Evolutionary conservation across 1,140 invertebrate genomes (phyloP), one percentile per base, ranked within the genome.

Genomic region (Eciton burchellii): DNA sequence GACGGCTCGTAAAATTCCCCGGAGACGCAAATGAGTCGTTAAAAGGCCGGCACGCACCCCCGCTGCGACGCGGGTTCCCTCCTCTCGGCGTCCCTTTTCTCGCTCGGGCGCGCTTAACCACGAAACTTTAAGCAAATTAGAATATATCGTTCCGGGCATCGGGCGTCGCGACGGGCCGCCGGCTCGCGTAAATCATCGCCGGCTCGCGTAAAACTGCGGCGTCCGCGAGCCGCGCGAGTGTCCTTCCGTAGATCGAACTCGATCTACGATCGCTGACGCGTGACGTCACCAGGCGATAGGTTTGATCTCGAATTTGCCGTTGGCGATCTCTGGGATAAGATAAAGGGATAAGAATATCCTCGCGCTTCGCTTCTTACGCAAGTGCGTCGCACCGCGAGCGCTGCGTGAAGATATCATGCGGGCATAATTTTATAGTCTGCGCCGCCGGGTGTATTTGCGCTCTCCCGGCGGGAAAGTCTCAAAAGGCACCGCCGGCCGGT

Each of bases 11-110:
- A 90, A 90, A 90, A 71, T 85, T 88, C 26, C 66, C 14, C 12
- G 29, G 41, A 45, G 89, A 90, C 89, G 86, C 88, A 90, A 90
- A 90, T 90, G 89, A 90, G 89, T 90, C 89, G 89, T 90, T 90
- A 90, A 90, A 88, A 88, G 89, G 76, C 81, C 81, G 82, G 72
- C 86, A 52, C 60, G 86, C 85, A 84, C 72, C 81, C 89, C 89
- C 65, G 89, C 89, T 90, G 89, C 47, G 86, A 68, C 62, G 45
- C 74, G 57, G 56, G 9, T 45, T 56, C 49, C 60, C 54, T n/a
- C 16, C 16, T 35, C 29, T 19, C 43, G 6, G 35, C 35, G 8
- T 45, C 59, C 47, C 81, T 60, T 62, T 57, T 60, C 81, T 57
- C 52, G 54, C 26, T 12, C 16, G 26, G 45, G 59, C 45, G 41